Percentiles rank a stretch among this genome's conserved stretches.
Evolutionary conservation across 2,888 invertebrate species (phyloP).

Genomic region (Kryphioiulus occultus): DNA sequence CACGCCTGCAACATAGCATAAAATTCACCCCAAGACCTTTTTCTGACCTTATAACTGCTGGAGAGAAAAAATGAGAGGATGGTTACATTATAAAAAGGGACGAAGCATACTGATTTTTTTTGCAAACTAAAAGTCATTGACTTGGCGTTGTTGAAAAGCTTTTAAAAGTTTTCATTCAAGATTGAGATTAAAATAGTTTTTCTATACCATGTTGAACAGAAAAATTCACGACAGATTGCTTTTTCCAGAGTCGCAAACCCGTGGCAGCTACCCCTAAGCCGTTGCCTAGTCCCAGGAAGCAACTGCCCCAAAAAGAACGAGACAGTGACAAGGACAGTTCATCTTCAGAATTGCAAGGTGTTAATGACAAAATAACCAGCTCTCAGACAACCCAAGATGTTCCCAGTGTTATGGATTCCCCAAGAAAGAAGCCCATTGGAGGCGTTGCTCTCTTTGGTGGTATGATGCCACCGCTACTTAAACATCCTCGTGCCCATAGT

Average conservation of each 20-base stretch:
- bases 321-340: neutral
- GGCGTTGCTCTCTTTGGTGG: constrained; percentile 49
- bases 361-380: neutral
- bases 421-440: constrained; percentile 46
- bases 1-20: neutral
- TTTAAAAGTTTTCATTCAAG: neutral
- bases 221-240: neutral
- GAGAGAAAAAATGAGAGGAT: too few species aligned
- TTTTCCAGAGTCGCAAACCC: neutral
- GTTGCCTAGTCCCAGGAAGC: constrained; percentile 42
- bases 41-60: too few species aligned
- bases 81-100: too few species aligned
- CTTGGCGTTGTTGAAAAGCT: too few species aligned
- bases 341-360: neutral
- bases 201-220: neutral
- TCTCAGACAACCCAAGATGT: neutral
- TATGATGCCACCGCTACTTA: constrained; percentile 40
- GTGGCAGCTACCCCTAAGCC: neutral
- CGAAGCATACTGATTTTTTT: too few species aligned
- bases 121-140: too few species aligned
- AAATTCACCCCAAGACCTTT: too few species aligned
- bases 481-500: constrained; percentile 29
- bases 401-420: neutral
- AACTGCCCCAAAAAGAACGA: neutral
- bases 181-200: neutral